Evolutionary conservation across 2,888 invertebrate genomes (phyloP).

Genomic region (Spodoptera picta): DNA sequence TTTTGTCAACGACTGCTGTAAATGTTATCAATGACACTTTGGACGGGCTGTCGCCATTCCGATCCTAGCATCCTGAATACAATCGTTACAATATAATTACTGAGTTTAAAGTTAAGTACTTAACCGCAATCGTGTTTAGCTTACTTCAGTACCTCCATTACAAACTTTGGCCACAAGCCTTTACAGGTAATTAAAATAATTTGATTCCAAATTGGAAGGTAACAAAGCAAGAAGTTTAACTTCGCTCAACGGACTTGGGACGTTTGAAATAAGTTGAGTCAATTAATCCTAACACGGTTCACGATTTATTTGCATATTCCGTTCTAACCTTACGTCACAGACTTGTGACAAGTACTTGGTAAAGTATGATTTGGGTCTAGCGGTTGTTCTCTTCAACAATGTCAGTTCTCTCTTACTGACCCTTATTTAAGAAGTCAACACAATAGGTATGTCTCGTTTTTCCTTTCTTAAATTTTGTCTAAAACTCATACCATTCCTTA

Average conservation of each 20-base stretch:
- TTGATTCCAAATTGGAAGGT: not conserved
- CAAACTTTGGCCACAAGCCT: constrained; percentile 8
- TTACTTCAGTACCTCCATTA: constrained; percentile 13
- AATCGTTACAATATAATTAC: constrained; percentile 32
- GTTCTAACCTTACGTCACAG: too few relatives aligned
- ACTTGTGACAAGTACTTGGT: too few relatives aligned
- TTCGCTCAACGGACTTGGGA: not conserved
- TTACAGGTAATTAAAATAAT: not conserved
- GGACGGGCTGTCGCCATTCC: constrained; percentile 24
- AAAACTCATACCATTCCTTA: too few relatives aligned
- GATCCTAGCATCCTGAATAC: constrained; percentile 1
- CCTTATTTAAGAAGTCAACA: too few relatives aligned
- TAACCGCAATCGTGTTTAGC: constrained; percentile 30
- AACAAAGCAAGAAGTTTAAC: not conserved
- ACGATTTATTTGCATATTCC: too few relatives aligned
- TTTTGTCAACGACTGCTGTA: constrained; percentile 25
- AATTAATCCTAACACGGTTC: too few relatives aligned
- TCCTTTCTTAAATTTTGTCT: too few relatives aligned
- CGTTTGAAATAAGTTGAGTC: not conserved
- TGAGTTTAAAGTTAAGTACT: constrained; percentile 24
- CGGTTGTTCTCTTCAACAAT: too few relatives aligned
- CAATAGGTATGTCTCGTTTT: too few relatives aligned
- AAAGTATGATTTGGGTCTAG: too few relatives aligned
- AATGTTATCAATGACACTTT: constrained; percentile 26
- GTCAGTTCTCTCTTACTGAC: too few relatives aligned